Evolutionary conservation across 2,888 invertebrate species (phyloP).

Genomic region (Hirudinaria manillensis): DNA sequence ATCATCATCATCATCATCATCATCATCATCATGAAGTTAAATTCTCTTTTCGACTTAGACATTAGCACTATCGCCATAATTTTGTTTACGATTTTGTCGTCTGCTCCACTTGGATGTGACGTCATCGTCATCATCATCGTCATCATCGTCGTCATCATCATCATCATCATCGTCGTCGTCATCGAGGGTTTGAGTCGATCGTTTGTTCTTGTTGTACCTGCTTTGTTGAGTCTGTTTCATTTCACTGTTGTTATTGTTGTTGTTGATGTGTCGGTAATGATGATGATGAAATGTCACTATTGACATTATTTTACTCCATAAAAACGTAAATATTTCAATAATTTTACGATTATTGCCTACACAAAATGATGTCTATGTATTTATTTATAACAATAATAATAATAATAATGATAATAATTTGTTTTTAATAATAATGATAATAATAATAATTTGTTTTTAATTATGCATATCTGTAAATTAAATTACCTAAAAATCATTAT

Average conservation of each 20-base stretch:
- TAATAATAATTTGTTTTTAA: background rate
- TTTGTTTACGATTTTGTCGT: background rate
- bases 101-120: background rate
- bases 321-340: too few species aligned
- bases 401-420: conserved; percentile 20
- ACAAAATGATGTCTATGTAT: too few species aligned
- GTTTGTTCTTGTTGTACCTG: background rate
- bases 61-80: background rate
- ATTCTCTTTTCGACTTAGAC: background rate
- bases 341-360: too few species aligned
- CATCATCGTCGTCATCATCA: background rate
- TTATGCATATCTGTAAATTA: background rate
- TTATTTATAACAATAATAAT: conserved; percentile 17
- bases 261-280: background rate
- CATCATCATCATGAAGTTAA: conserved; percentile 1
- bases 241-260: background rate
- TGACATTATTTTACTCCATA: too few species aligned
- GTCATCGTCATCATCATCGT: background rate
- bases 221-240: background rate
- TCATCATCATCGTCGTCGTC: conserved; percentile 9
- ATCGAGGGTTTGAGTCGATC: background rate
- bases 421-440: conserved; percentile 16
- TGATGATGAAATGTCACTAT: background rate
- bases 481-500: background rate
- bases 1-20: conserved; percentile 5